Evolutionary conservation across 1,140 invertebrate species (phyloP).

Genomic region (Brachystomella parvula): DNA sequence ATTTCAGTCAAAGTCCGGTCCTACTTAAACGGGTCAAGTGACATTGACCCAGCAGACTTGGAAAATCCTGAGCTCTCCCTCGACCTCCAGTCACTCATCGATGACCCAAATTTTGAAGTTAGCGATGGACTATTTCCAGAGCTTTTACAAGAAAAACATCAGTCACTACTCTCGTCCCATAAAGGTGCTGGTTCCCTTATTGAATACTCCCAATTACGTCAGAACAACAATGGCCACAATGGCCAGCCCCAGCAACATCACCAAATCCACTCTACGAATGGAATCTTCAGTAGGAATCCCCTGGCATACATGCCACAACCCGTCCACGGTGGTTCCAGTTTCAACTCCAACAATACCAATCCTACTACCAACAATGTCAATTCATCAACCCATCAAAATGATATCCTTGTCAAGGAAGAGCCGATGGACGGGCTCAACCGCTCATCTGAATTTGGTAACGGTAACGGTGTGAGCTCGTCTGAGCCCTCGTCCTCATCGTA

Average conservation of each 20-base stretch:
- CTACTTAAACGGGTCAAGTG: conserved; percentile 37
- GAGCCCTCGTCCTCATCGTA: conserved; percentile 46
- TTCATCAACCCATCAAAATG: no score
- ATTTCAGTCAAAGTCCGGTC: conserved; percentile 37
- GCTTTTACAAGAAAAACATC: conserved; percentile 50
- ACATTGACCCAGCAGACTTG: conserved; percentile 68
- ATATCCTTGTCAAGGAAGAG: conserved; percentile 68
- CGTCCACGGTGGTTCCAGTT: conserved; percentile 70
- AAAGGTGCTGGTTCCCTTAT: not conserved
- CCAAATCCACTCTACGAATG: conserved; percentile 29
- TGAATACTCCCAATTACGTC: not conserved
- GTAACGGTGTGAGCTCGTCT: conserved; percentile 45
- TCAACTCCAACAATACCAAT: conserved; percentile 47
- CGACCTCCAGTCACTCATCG: conserved; percentile 78
- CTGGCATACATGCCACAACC: conserved; percentile 82
- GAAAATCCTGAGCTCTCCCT: conserved; percentile 80
- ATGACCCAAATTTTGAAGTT: conserved; percentile 66
- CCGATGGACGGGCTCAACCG: conserved; percentile 60
- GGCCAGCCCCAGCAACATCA: conserved; percentile 11
- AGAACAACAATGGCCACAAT: not conserved
- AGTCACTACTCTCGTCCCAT: not conserved
- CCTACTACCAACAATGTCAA: conserved; percentile 42
- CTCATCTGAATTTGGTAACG: conserved; percentile 49
- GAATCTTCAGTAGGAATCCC: conserved; percentile 51
- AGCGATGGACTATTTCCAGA: conserved; percentile 71